Base-by-base conservation (phyloP, 2,113 vertebrate species). In the Cyanistes caeruleus region DNA sequence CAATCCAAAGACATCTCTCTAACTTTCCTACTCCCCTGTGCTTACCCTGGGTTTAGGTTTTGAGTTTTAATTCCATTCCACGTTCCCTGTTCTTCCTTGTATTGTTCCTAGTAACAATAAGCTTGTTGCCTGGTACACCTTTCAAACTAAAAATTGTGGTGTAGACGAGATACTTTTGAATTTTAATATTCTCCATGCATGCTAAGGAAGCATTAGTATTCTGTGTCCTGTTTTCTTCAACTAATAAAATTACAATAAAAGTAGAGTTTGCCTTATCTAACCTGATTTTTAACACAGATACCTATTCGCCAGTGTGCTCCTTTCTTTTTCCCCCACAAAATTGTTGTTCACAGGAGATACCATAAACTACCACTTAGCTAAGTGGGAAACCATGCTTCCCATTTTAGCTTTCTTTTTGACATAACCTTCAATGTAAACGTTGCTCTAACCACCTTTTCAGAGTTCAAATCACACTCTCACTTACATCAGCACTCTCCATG, bases 231-330 rank as follows among this genome's bases (percentile, higher is more conserved):
- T 82, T 83, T 81, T 16, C 76, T 77, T 89, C 80, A 51, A 44
- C 44, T 93, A 92, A 86, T 75, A 76, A 78, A 92, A 81, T 89
- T 20, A 52, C 43, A 81, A 64, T 51, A 88, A 84, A 90, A 72
- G 25, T 27, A 52, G 46, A 41, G 67, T 80, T 91, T 91, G 27
- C 30, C 44, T 81, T 68, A 78, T 52, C 56, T 87, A 62, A 67
- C 53, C 41, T 75, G 23, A 73, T 64, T 81, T 95, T 95, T 95
- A 89, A 59, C 69, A 78, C 37, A n/a, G 19, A 5, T 87, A 22
- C 55, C 76, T 84, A 21, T 72, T 85, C 84, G 74, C 37, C 37
- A 68, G 31, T 33, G 9, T 35, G 15, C 41, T 94, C 15, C 62
- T 72, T 82, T 68, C 6, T 75, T 27, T 85, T 80, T 68, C 62